Percentiles rank a stretch among this genome's conserved stretches.
Evolutionary conservation across 2,797 vertebrate genomes (phyloP).

Genomic region (Babyrousa celebensis): DNA sequence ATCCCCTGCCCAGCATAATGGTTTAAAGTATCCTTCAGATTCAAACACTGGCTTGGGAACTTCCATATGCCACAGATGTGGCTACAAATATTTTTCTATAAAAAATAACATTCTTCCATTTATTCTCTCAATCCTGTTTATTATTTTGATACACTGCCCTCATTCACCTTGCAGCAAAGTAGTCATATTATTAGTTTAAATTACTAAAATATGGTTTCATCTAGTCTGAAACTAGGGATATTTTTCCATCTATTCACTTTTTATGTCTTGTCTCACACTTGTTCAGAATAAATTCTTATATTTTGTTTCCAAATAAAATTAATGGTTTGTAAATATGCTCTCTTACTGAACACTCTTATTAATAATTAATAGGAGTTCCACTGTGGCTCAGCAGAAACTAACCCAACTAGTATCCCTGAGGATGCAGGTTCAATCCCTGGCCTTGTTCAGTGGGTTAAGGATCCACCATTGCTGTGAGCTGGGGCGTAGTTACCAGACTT

Average conservation of each 20-base stretch:
- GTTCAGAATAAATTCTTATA: neutral
- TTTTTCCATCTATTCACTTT: neutral
- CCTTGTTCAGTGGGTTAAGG: too few species aligned
- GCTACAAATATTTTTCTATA: neutral
- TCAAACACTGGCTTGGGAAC: too few species aligned
- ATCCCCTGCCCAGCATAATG: too few species aligned
- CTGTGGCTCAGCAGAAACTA: too few species aligned
- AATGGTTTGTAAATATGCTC: slow-evolving; percentile 46
- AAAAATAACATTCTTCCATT: neutral
- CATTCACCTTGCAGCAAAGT: neutral
- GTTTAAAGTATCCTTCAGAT: too few species aligned
- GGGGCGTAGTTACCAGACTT: too few species aligned
- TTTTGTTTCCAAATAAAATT: slow-evolving; percentile 58
- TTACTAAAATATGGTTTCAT: slow-evolving; percentile 21
- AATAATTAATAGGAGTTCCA: neutral
- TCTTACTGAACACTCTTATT: neutral
- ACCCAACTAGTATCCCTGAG: too few species aligned
- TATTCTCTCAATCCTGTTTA: neutral
- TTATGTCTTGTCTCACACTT: neutral
- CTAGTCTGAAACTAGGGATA: slow-evolving; percentile 6
- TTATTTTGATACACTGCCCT: neutral
- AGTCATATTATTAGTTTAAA: neutral
- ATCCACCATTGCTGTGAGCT: too few species aligned
- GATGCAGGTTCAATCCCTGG: too few species aligned
- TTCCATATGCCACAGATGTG: too few species aligned